These are phyloP conservation scores for Ambastaia sidthimunki DNA, from an alignment of 2,797 vertebrate genomes.

Conservation along the genomic window DNA sequence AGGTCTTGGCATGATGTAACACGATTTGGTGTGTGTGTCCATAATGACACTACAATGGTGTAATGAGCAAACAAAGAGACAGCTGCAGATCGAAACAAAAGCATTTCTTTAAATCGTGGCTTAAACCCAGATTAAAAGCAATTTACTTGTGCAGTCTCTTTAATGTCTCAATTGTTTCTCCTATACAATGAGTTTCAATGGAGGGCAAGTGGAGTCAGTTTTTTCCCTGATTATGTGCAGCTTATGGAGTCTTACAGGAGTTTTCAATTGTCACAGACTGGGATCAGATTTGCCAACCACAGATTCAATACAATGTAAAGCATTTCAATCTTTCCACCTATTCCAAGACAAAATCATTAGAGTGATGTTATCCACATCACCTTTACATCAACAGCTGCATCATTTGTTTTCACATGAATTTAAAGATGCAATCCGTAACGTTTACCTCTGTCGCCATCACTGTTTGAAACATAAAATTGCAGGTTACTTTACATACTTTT, in stretches of 20 bases:
- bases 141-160: neutral
- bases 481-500: no score
- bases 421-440: no score
- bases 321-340: neutral
- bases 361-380: neutral
- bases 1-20: constrained; percentile 11
- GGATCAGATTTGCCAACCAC: neutral
- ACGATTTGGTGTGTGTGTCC: neutral
- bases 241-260: no score
- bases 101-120: neutral
- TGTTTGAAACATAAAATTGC: no score
- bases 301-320: neutral
- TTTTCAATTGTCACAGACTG: neutral
- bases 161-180: neutral
- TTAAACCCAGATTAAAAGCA: neutral
- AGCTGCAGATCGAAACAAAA: constrained; percentile 30
- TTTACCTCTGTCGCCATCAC: no score
- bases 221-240: no score
- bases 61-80: constrained; percentile 3
- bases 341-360: neutral
- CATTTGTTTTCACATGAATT: no score
- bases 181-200: no score
- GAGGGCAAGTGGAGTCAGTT: no score
- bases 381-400: neutral
- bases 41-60: constrained; percentile 2